Evolutionary conservation across 2,113 vertebrate species (phyloP).

Genomic region (Myiozetetes cayanensis): DNA sequence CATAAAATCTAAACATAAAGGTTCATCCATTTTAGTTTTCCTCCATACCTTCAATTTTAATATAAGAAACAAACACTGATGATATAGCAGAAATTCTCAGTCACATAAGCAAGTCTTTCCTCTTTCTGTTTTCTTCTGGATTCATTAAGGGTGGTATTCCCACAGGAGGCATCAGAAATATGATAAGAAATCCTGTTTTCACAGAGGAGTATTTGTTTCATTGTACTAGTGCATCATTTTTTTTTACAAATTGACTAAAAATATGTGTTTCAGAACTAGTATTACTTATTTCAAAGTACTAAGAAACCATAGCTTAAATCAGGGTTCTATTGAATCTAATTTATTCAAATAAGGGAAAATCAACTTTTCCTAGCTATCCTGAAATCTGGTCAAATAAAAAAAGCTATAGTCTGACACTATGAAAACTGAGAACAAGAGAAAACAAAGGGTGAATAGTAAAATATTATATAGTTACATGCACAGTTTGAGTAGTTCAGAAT

Average conservation of each 20-base stretch:
- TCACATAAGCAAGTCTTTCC: background rate
- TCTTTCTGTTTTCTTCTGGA: background rate
- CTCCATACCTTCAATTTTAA: background rate
- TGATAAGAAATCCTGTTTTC: background rate
- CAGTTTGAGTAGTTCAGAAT: background rate
- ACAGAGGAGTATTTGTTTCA: background rate
- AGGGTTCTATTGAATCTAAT: background rate
- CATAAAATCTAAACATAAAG: background rate
- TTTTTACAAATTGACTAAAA: background rate
- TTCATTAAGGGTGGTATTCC: background rate
- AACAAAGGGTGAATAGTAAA: background rate
- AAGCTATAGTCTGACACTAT: background rate
- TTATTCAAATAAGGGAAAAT: background rate
- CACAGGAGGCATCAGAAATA: background rate
- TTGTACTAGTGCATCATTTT: background rate
- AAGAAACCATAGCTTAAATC: background rate
- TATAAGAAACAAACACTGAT: background rate
- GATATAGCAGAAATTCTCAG: background rate
- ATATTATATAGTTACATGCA: background rate
- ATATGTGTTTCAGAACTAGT: background rate
- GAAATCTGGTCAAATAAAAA: background rate
- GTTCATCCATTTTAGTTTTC: background rate
- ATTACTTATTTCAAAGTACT: background rate
- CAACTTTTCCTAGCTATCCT: background rate
- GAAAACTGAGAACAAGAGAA: background rate